phyloP scores from a whole-genome alignment of 1,140 invertebrate genomes.

The Procambarus clarkii region DNA sequence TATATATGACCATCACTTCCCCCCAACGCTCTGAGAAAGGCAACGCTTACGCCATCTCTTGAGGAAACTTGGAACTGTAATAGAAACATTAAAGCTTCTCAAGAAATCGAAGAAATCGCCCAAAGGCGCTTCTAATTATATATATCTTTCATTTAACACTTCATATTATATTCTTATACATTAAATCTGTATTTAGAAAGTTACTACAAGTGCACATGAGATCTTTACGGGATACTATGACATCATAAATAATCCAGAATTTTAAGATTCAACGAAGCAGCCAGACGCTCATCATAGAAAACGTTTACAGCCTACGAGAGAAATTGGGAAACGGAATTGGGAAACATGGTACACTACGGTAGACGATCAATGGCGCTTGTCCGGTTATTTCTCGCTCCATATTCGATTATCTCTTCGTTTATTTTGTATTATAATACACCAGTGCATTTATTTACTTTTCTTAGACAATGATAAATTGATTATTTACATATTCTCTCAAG shows the following conservation, averaged over 20 bases:
- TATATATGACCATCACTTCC: conserved; percentile 69
- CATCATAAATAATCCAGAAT: background rate
- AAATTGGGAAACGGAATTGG: conserved; percentile 36
- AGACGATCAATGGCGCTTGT: background rate
- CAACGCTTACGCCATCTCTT: conserved; percentile 63
- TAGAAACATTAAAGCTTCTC: conserved; percentile 51
- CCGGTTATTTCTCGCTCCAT: too few relatives aligned
- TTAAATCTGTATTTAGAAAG: background rate
- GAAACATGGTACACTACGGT: background rate
- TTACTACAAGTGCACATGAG: background rate
- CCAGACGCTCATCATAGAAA: conserved; percentile 34
- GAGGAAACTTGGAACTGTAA: conserved; percentile 53
- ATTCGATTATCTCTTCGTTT: too few relatives aligned
- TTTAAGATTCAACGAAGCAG: conserved; percentile 47
- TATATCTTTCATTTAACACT: too few relatives aligned
- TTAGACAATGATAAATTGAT: too few relatives aligned
- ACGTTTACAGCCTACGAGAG: conserved; percentile 18
- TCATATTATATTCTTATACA: background rate
- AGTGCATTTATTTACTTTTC: too few relatives aligned
- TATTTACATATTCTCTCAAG: too few relatives aligned
- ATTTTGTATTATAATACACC: too few relatives aligned
- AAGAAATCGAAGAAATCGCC: conserved; percentile 48
- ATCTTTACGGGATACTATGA: background rate
- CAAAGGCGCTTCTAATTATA: background rate
- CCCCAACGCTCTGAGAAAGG: conserved; percentile 38